Base-by-base conservation (phyloP, 2,113 vertebrate genomes). In the Beaufortia kweichowensis region DNA sequence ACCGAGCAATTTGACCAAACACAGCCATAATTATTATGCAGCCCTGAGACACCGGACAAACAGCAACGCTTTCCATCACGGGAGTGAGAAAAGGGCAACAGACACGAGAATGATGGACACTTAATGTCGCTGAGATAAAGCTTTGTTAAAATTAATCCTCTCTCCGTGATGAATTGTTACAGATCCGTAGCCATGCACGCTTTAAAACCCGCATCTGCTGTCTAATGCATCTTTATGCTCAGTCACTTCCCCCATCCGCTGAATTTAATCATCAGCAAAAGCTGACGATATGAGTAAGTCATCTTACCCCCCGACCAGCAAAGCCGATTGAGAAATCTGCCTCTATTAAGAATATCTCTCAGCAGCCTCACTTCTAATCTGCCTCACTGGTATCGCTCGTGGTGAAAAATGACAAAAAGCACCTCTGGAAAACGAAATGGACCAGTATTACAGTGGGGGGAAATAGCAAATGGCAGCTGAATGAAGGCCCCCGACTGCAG, bases 401-500 rank as follows among this genome's bases (percentile, higher is more conserved):
- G 78, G 43, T 72, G 76, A 78, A 84, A 62, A 76, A 79, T 67
- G 72, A 79, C 29, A 6, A 69, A 66, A 79, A 41, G 56, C 79
- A 57, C 68, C 76, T 65, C 71, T 77, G 64, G 28, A 77, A 71
- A 81, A 75, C 28, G 12, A 28, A 73, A 61, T 73, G 56, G 60
- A 78, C 78, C 55, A 59, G 79, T 64, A 70, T 75, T 76, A 78
- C 7, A 31, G 74, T 71, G 53, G 43, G 41, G 41, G 63, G 69
- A 59, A 56, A 75, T 48, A 67, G 59, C 60, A 70, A 75, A 48
- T 65, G 65, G 26, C 53, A 67, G 67, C 65, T 75, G 76, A 68
- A 82, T 76, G 69, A 35, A 59, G 43, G 77, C 33, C 56, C 46
- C 77, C 46, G 17, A 17, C 50, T 65, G 23, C 41, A 43, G 60